Evolutionary conservation across 2,888 invertebrate genomes (phyloP), one percentile per base, ranked within the genome.

Genomic region (Panzeria rudis): DNA sequence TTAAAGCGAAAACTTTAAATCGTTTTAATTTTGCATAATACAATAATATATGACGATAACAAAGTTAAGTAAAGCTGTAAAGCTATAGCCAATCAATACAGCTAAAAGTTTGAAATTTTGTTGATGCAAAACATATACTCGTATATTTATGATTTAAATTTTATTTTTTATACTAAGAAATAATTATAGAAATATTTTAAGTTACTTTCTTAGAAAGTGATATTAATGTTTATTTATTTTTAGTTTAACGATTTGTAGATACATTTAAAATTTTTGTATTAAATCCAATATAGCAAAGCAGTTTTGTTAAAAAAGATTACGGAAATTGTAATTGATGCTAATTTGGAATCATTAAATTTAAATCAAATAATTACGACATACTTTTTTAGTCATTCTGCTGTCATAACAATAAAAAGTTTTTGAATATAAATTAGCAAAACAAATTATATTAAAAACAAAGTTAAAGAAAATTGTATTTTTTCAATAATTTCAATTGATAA

Each of bases 161-260:
- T 54, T 25, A 54, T 8, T 54, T 25, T 11, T 20, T 4, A 13
- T 25, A 25, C 7, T 25, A 29, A 54, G 2, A 54, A 11, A 52
- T 38, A 15, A 52, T 62, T 0, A 25, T 25, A 25, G 41, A 25
- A 52, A 25, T 62, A 50, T 4, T 25, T 56, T 56, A 41, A 2
- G 44, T 47, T 29, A 13, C 15, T 41, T 54, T 23, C 2, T 23
- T 61, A 17, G n/a, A 75, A 64, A 54, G 3, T 76, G 66, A 47
- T 76, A 56, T 76, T 76, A 76, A 76, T 76, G 25, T 41, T 41
- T 1, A n/a, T 29, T 2, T 47, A 17, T 2, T 13, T 1, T 13
- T 38, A 11, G 11, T 11, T 38, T 38, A 2, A 29, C 2, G 5
- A 29, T 29, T 29, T 29, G 29, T 4, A 2, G 29, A 29, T 29